phyloP scores from a whole-genome alignment of 2,888 invertebrate species.

The Tiphia femorata region DNA sequence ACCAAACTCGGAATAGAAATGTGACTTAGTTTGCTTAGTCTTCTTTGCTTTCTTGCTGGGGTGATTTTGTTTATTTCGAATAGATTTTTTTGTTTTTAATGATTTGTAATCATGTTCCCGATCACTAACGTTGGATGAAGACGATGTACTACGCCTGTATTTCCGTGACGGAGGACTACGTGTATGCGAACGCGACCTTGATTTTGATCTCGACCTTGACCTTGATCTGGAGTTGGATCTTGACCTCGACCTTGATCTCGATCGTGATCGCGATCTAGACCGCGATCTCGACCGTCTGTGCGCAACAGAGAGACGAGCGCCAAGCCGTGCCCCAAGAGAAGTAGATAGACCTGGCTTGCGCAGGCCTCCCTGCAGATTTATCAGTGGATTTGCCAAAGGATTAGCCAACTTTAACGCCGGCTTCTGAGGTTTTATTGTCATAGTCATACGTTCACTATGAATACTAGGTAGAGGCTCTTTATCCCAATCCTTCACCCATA shows the following conservation, averaged over 20 bases:
- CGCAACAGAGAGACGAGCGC: slow-evolving; percentile 70
- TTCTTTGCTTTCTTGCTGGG: slow-evolving; percentile 73
- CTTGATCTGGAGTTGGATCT: slow-evolving; percentile 58
- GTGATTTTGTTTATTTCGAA: slow-evolving; percentile 59
- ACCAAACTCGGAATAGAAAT: slow-evolving; percentile 78
- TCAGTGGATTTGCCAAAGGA: slow-evolving; percentile 40
- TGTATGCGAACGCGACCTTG: slow-evolving; percentile 56
- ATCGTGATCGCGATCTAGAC: slow-evolving; percentile 54
- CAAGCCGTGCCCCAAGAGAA: slow-evolving; percentile 73
- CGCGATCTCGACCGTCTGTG: slow-evolving; percentile 53
- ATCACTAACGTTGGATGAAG: slow-evolving; percentile 60
- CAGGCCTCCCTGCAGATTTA: slow-evolving; percentile 54
- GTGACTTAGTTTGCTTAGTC: slow-evolving; percentile 69
- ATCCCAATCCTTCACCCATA: slow-evolving; percentile 95
- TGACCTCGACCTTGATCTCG: slow-evolving; percentile 52
- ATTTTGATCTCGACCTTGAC: slow-evolving; percentile 56
- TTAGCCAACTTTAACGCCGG: slow-evolving; percentile 50
- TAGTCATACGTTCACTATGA: slow-evolving; percentile 81
- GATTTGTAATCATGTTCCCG: slow-evolving; percentile 62
- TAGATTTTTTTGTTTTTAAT: slow-evolving; percentile 56
- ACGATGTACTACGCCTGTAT: slow-evolving; percentile 63
- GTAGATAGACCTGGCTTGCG: slow-evolving; percentile 71
- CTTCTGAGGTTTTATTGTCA: slow-evolving; percentile 77
- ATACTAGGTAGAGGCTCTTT: slow-evolving; percentile 92
- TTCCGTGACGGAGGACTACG: slow-evolving; percentile 62